These are phyloP conservation scores for Stegodyphus dumicola DNA, from an alignment of 1,140 invertebrate genomes.

Conservation along the genomic window DNA sequence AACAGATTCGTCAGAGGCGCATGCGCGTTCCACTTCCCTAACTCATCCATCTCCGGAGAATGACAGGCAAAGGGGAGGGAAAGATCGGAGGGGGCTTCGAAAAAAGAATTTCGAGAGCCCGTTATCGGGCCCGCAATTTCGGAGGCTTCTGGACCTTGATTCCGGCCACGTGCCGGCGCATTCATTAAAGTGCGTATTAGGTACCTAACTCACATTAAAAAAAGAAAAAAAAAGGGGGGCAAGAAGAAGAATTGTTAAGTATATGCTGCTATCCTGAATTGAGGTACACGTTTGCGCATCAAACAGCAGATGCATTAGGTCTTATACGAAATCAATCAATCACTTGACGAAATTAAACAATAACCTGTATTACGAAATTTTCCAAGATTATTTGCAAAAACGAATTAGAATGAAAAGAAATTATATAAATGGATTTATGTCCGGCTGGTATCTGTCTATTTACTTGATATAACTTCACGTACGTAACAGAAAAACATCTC, in stretches of 20 bases:
- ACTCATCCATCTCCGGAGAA: slow-evolving; percentile 35
- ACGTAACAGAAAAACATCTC: no score
- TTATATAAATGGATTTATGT: no score
- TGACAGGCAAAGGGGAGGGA: background rate
- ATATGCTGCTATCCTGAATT: no score
- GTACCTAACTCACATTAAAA: background rate
- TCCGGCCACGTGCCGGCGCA: slow-evolving; percentile 19
- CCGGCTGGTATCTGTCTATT: no score
- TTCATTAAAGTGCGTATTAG: slow-evolving; percentile 41
- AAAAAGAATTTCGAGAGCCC: background rate
- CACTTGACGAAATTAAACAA: no score
- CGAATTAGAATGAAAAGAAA: no score
- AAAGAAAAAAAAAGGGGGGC: slow-evolving; percentile 26
- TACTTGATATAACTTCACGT: no score
- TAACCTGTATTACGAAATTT: no score
- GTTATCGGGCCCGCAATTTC: slow-evolving; percentile 7
- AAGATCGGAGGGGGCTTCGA: background rate
- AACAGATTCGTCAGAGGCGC: background rate
- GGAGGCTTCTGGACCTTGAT: slow-evolving; percentile 2
- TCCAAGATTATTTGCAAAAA: no score
- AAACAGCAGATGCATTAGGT: no score
- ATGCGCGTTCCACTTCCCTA: background rate
- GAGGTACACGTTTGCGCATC: no score
- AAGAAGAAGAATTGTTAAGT: background rate
- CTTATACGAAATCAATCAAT: no score